Conservation (phyloP, 1,140 invertebrate species). For the Ladona fulva region DNA sequence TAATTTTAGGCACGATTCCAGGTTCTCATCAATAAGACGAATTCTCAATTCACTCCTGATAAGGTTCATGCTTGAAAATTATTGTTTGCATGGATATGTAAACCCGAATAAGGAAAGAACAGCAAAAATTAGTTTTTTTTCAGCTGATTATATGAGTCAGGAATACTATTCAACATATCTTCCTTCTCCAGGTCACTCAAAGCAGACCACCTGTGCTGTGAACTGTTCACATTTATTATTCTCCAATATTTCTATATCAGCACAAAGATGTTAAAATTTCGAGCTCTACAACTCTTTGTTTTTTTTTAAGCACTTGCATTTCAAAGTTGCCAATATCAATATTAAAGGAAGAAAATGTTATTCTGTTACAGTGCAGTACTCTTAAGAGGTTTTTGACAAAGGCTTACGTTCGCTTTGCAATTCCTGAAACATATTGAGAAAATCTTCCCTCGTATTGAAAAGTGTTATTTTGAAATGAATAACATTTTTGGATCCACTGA, state of each 20-base stretch:
- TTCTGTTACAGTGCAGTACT: neutral
- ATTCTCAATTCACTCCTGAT: no score
- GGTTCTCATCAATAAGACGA: no score
- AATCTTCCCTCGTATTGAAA: neutral
- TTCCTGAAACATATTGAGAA: neutral
- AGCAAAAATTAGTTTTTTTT: no score
- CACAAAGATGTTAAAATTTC: no score
- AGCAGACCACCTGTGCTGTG: neutral
- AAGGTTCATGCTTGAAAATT: no score
- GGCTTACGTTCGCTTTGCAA: neutral
- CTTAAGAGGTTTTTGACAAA: neutral
- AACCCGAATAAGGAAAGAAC: no score
- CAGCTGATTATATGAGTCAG: no score
- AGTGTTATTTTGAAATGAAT: neutral
- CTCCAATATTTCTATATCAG: neutral
- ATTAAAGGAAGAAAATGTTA: neutral
- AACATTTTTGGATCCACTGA: neutral
- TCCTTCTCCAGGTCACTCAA: no score
- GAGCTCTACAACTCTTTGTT: neutral
- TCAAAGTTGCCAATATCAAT: no score
- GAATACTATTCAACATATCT: no score
- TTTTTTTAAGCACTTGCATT: neutral
- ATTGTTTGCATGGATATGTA: no score
- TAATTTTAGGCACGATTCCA: no score
- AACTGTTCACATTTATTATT: neutral